Evolutionary conservation across 2,888 invertebrate species (phyloP).

Genomic region (Crepidodera aurea): DNA sequence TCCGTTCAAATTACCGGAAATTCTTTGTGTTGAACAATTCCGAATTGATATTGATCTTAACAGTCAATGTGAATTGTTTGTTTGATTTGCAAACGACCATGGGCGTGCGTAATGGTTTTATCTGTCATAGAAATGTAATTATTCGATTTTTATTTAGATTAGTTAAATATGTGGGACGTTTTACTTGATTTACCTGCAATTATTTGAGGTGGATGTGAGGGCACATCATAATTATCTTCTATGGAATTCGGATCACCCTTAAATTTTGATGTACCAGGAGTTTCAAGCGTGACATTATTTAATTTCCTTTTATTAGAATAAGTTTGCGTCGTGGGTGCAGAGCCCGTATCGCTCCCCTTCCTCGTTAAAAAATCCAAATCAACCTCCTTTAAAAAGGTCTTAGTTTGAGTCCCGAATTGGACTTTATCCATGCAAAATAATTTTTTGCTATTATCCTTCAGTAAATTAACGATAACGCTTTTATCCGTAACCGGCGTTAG

Average conservation of each 20-base stretch:
- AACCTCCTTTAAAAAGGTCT: constrained; percentile 29
- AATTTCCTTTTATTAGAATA: too few relatives aligned
- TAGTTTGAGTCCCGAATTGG: constrained; percentile 19
- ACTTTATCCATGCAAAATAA: constrained; percentile 36
- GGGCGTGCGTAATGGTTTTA: too few relatives aligned
- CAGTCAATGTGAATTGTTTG: too few relatives aligned
- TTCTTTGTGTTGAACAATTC: too few relatives aligned
- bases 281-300: background rate
- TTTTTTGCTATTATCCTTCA: constrained; percentile 35
- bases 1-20: too few relatives aligned
- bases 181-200: background rate
- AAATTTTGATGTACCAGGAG: background rate
- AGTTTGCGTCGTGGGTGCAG: too few relatives aligned
- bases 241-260: background rate
- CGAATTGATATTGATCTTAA: too few relatives aligned
- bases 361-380: background rate
- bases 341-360: background rate
- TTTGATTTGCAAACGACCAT: too few relatives aligned
- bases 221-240: background rate
- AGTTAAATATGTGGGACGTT: too few relatives aligned
- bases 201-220: background rate
- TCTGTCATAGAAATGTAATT: too few relatives aligned
- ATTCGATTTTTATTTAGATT: too few relatives aligned
- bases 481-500: constrained; percentile 36
- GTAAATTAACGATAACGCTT: constrained; percentile 37